These are phyloP conservation scores for Pseudomyrmex pallidus DNA, from an alignment of 1,140 invertebrate genomes.

Conservation along the genomic window DNA sequence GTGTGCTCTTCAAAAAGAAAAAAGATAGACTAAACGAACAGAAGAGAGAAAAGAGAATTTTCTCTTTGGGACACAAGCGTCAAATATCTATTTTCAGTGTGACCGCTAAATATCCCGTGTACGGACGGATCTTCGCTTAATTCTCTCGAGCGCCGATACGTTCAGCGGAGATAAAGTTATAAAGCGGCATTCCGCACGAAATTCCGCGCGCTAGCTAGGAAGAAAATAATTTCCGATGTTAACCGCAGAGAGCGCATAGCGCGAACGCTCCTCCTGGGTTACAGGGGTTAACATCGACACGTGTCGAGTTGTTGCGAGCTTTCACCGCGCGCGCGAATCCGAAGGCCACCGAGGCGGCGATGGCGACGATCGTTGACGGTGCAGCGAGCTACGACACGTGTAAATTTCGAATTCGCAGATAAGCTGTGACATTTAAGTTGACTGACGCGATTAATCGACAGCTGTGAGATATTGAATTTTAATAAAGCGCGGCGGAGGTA, in stretches of 20 bases:
- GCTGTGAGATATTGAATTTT: constrained; percentile 21
- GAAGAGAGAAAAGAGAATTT: background rate
- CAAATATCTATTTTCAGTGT: background rate
- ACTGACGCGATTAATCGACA: constrained; percentile 18
- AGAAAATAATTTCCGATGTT: constrained; percentile 25
- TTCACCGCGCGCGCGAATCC: constrained; percentile 22
- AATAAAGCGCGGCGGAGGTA: background rate
- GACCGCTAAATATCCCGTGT: background rate
- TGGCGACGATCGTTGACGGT: background rate
- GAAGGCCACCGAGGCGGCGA: constrained; percentile 27
- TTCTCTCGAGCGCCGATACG: background rate
- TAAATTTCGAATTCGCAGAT: constrained; percentile 25
- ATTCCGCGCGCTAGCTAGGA: constrained; percentile 1
- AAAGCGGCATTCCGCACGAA: constrained; percentile 2
- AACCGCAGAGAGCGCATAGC: background rate
- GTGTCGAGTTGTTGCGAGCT: constrained; percentile 21
- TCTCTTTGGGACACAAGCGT: background rate
- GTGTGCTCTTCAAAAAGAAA: background rate
- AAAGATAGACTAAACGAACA: no score
- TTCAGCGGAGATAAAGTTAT: constrained; percentile 4
- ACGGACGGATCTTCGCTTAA: background rate
- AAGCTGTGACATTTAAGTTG: background rate
- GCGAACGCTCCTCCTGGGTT: constrained; percentile 15
- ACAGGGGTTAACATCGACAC: constrained; percentile 28
- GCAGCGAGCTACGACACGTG: constrained; percentile 7